Evolutionary conservation across 2,888 invertebrate genomes (phyloP).

Genomic region (Erebia aethiops): DNA sequence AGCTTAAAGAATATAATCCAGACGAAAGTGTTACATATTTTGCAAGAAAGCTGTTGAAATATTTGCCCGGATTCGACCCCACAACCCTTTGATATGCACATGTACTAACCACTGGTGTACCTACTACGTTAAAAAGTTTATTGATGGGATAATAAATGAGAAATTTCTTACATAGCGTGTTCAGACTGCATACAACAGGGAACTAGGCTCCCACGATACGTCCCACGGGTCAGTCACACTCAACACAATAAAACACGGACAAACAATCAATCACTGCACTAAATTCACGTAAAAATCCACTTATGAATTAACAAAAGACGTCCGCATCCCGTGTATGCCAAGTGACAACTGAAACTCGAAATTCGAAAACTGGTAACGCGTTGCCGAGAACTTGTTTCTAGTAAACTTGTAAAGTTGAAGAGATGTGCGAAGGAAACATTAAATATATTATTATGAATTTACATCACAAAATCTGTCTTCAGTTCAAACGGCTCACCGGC

Average conservation of each 20-base stretch:
- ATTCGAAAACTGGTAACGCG: constrained; percentile 23
- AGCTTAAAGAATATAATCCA: too few relatives aligned
- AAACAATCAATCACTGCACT: constrained; percentile 33
- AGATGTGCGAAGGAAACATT: background rate
- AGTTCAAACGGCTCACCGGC: background rate
- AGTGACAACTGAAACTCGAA: constrained; percentile 31
- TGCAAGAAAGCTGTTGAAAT: background rate
- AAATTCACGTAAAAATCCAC: constrained; percentile 20
- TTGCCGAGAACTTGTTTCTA: constrained; percentile 35
- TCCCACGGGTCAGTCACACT: constrained; percentile 24
- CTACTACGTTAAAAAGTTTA: background rate
- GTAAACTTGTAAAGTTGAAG: constrained; percentile 24
- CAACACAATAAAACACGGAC: constrained; percentile 20
- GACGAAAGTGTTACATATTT: too few relatives aligned
- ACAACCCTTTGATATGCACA: background rate
- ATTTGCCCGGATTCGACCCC: background rate
- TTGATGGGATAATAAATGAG: background rate
- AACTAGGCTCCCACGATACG: background rate
- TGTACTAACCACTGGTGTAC: background rate
- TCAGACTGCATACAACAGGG: background rate
- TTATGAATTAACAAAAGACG: constrained; percentile 3
- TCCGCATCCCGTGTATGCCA: constrained; percentile 19
- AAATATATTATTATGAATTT: background rate
- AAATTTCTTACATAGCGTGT: constrained; percentile 16
- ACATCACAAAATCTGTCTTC: background rate